A percentile compares a stretch with the other conserved stretches of the same genome.
Evolutionary conservation across 1,140 invertebrate genomes (phyloP).

Genomic region (Pseudomyrmex gracilis): DNA sequence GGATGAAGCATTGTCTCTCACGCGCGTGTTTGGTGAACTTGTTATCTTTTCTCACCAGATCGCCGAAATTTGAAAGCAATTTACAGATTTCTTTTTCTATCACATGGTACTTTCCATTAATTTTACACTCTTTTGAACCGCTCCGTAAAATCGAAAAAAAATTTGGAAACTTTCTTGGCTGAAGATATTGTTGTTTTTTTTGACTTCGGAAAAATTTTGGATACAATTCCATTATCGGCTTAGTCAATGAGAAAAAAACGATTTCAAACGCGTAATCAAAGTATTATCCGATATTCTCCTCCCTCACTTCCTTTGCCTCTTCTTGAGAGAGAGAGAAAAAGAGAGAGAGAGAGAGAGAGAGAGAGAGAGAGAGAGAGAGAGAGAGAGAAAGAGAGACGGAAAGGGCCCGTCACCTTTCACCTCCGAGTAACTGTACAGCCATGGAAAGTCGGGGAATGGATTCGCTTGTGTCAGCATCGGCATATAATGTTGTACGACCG

Average conservation of each 20-base stretch:
- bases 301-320: background rate
- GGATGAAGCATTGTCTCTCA: slow-evolving; percentile 66
- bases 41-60: slow-evolving; percentile 10
- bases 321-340: background rate
- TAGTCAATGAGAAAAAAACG: too few species aligned
- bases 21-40: slow-evolving; percentile 52
- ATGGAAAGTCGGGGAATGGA: slow-evolving; percentile 64
- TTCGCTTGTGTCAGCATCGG: slow-evolving; percentile 33
- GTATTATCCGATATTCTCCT: too few species aligned
- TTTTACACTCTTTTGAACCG: slow-evolving; percentile 6
- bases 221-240: too few species aligned
- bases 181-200: too few species aligned
- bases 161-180: too few species aligned
- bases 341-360: background rate
- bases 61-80: background rate
- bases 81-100: slow-evolving; percentile 1
- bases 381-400: background rate
- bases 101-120: slow-evolving; percentile 9
- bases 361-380: background rate
- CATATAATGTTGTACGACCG: slow-evolving; percentile 53
- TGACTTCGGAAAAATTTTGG: too few species aligned
- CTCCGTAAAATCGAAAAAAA: too few species aligned
- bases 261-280: too few species aligned
- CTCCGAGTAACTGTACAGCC: slow-evolving; percentile 70
- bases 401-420: slow-evolving; percentile 69